Percentiles rank a stretch among this genome's conserved stretches.
Evolutionary conservation across 2,888 invertebrate species (phyloP).

Genomic region (Agrochola lychnidis): DNA sequence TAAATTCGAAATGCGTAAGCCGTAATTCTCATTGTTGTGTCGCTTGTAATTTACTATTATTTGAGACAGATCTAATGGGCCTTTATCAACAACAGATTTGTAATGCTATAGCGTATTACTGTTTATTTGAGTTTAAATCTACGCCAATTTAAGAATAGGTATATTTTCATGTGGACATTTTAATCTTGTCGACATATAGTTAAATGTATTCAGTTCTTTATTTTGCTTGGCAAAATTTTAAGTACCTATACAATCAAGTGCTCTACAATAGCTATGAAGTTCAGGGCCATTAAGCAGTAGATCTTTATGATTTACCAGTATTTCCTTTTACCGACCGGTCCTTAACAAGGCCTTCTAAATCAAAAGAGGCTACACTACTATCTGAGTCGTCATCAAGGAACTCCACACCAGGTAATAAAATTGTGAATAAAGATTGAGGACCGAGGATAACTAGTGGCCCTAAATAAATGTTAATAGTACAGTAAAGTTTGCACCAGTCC

Average conservation of each 20-base stretch:
- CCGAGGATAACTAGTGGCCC: slow-evolving; percentile 40
- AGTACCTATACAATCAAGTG: not conserved
- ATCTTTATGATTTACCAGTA: slow-evolving; percentile 31
- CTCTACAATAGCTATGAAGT: slow-evolving; percentile 13
- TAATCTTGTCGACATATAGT: not conserved
- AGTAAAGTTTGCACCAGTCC: slow-evolving; percentile 9
- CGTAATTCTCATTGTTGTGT: slow-evolving; percentile 44
- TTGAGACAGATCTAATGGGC: slow-evolving; percentile 39
- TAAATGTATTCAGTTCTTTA: not conserved
- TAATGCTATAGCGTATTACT: slow-evolving; percentile 34
- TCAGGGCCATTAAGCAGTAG: slow-evolving; percentile 27
- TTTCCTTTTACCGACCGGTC: slow-evolving; percentile 28
- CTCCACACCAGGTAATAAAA: slow-evolving; percentile 37
- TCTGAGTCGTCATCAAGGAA: slow-evolving; percentile 54
- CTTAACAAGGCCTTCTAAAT: slow-evolving; percentile 49
- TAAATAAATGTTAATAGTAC: slow-evolving; percentile 31
- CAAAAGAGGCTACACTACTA: slow-evolving; percentile 35
- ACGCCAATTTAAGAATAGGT: slow-evolving; percentile 32
- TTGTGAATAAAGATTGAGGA: slow-evolving; percentile 48
- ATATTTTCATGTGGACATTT: not conserved
- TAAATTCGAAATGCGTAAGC: slow-evolving; percentile 56
- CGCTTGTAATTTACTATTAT: slow-evolving; percentile 53
- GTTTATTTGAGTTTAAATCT: slow-evolving; percentile 40
- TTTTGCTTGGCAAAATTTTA: not conserved
- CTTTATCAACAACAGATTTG: slow-evolving; percentile 46